Base-by-base conservation (phyloP, 30 jellyfish, hydroid and myxozoan genomes). In the Aurelia coerulea region DNA sequence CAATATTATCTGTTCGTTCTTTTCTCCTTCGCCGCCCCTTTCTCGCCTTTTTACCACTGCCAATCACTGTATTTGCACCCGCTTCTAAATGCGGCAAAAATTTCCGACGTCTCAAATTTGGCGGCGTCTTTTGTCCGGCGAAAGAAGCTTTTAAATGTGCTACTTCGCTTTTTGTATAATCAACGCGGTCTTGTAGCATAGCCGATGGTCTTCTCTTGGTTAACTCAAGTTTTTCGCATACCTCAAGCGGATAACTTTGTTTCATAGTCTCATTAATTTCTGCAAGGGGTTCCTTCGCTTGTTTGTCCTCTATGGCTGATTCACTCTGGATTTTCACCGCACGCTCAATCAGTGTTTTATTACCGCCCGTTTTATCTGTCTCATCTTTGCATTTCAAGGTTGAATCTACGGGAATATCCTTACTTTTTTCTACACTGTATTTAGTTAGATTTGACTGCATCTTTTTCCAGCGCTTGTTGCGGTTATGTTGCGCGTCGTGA, bases 101-200 rank as follows among this genome's bases (percentile, higher is more conserved):
- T 12, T 76, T 83, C 2, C 92, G 56, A 17, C 92, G 92, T 71
- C 92, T 62, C 68, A 83, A 58, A 13, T 34, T 32, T 6, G 92
- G 92, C 29, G 92, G 92, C 33, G 92, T 69, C 51, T 66, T 73
- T 23, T 83, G 85, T 17, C 92, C 92, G 42, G 92, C 92, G 72
- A 83, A 83, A 58, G 86, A 72, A 32, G 92, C 82, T 65, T 83
- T 83, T 29, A 83, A 34, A 16, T 75, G 78, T 5, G 92, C 92
- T 34, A 70, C 85, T 68, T 83, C 92, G 70, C 92, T 83, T 39
- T 70, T 85, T 7, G 92, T 83, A 65, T 83, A 83, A 17, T 70
- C 65, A 29, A 83, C 92, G 50, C 92, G 92, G 70, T 83, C 79
- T 37, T 83, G 62, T 41, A 83, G 37, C 62, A 76, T 31, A 4